Evolutionary conservation across 1,140 invertebrate species (phyloP), one percentile per base, ranked within the genome.

Genomic region (Andricus grossulariae): DNA sequence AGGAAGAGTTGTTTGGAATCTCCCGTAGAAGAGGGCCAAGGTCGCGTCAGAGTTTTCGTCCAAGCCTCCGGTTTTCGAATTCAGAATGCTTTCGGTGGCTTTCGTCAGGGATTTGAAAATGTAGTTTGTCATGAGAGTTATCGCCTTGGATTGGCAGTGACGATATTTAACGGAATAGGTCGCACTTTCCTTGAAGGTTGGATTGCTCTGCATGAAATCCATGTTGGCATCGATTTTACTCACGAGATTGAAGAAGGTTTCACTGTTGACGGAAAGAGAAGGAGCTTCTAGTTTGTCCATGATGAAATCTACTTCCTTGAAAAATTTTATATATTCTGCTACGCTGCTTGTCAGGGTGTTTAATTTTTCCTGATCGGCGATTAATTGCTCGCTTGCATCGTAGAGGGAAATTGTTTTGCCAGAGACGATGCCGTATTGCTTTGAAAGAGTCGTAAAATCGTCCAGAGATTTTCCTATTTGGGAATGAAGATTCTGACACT

Each of bases 11-110:
- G 96, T 95, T 90, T 97, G 96, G 91, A 99, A 99, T 91, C 98
- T 97, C 0, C 97, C 97, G 89, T 99, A 99, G 86, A 97, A 98
- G 1, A 98, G 89, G 0, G 97, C 97, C 88, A 98, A 96, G 0
- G 78, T 79, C 45, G 97, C 95, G 86, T 97, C 96, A 1, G 93
- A 81, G 50, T 87, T 91, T 50, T 92, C 92, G 50, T 91, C 90
- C 0, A 85, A 81, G 7, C 86, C 82, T 18, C 92, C 88, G 16
- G 93, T 92, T 50, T 84, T 91, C 52, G 88, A 49, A 91, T 93
- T 80, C 85, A 89, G 57, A 93, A 88, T 71, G 93, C 95, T 91
- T 95, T 96, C 95, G 1, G 96, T 97, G 0, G 97, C 95, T 82
- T 94, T 94, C 82, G 94, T 94, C 75, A 97, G 92, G 60, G 95